These are phyloP conservation scores for Temnopleurus reevesii DNA, from an alignment of 53 echinoderm and acorn worm genomes.

Conservation along the genomic window DNA sequence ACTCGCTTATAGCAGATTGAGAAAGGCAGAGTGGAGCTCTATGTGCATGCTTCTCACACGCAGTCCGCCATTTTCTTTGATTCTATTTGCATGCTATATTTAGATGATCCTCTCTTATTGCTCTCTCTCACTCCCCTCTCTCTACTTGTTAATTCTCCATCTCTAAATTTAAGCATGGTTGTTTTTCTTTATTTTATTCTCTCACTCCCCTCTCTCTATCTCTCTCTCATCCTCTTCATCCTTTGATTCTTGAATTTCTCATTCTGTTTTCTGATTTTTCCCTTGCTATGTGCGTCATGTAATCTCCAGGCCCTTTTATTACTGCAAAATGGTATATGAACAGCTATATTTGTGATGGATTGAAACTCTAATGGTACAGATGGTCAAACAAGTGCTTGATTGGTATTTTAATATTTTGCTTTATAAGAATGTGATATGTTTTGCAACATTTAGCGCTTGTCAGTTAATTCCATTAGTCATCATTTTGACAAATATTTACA, in stretches of 20 bases:
- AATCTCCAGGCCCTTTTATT: constrained; percentile 42
- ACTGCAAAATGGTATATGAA: constrained; percentile 31
- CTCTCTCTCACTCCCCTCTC: neutral
- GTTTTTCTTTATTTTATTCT: neutral
- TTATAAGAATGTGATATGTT: neutral
- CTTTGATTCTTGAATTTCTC: neutral
- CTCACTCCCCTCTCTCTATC: neutral
- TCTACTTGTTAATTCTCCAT: neutral
- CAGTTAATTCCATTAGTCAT: too few species aligned
- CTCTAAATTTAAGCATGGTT: neutral
- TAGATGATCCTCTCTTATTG: neutral
- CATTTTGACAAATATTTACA: too few species aligned
- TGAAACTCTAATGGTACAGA: constrained; percentile 8
- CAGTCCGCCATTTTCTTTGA: constrained; percentile 37
- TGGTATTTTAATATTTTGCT: neutral
- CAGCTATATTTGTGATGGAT: constrained; percentile 20
- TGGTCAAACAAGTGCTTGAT: constrained; percentile 7
- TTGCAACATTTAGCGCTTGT: too few species aligned
- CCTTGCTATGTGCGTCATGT: constrained; percentile 27
- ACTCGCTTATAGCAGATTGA: neutral
- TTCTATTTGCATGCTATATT: constrained; percentile 48
- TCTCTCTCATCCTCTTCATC: neutral
- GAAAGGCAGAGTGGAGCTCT: neutral
- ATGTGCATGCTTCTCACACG: neutral
- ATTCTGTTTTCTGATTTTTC: constrained; percentile 23